These are phyloP conservation scores for Salvelinus fontinalis DNA, from an alignment of 2,113 vertebrate genomes.

Conservation along the genomic window DNA sequence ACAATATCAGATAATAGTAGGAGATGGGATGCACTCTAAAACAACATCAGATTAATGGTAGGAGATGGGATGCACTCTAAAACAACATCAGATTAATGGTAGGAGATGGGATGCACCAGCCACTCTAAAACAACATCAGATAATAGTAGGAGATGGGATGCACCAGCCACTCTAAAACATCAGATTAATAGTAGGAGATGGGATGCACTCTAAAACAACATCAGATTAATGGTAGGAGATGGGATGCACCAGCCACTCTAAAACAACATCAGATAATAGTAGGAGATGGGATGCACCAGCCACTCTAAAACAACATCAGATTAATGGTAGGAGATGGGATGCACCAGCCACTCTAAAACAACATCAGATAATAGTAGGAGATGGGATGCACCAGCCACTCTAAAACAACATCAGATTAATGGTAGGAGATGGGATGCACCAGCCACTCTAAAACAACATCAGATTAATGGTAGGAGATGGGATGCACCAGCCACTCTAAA, in stretches of 20 bases:
- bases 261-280: constrained; percentile 11
- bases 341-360: constrained; percentile 3
- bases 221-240: neutral
- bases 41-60: constrained; percentile 1
- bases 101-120: neutral
- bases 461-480: too few species aligned
- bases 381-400: neutral
- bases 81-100: constrained; percentile 7
- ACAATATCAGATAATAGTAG: constrained; percentile 4
- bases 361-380: neutral
- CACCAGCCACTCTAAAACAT: constrained; percentile 8
- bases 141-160: neutral
- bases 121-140: constrained; percentile 15
- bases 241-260: neutral
- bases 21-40: constrained; percentile 4
- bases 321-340: neutral
- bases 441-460: constrained; percentile 21
- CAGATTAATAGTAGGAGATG: neutral
- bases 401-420: constrained; percentile 15
- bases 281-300: neutral
- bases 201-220: constrained; percentile 16
- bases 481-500: neutral
- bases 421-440: neutral
- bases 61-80: neutral
- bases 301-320: constrained; percentile 16